A percentile compares a stretch with the other conserved stretches of the same genome.
phyloP scores from a whole-genome alignment of 2,797 vertebrate genomes.

The Scarus forsteni region DNA sequence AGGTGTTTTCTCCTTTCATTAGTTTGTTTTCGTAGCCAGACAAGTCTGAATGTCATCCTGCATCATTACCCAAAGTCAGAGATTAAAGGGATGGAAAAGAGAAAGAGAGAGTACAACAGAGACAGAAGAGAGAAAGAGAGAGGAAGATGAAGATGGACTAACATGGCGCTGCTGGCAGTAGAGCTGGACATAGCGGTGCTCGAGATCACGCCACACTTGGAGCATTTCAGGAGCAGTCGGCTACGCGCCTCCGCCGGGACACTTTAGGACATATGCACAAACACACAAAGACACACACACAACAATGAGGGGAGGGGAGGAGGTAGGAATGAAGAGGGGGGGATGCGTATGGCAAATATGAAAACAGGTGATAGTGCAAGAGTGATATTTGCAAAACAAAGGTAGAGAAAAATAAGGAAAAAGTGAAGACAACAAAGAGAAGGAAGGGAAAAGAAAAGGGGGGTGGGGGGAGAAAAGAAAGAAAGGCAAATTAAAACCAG shows the following conservation, averaged over 20 bases:
- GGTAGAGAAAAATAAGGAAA: conserved; percentile 21
- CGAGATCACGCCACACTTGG: conserved; percentile 97
- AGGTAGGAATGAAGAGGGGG: background rate
- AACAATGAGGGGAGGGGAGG: conserved; percentile 31
- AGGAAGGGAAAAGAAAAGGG: conserved; percentile 45
- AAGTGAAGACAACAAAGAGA: conserved; percentile 55
- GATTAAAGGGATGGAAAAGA: conserved; percentile 51
- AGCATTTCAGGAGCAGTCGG: conserved; percentile 96
- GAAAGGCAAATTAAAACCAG: conserved; percentile 81
- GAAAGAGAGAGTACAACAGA: conserved; percentile 11
- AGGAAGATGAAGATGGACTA: conserved; percentile 88
- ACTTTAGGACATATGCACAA: conserved; percentile 76
- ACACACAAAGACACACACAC: conserved; percentile 47
- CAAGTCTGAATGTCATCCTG: conserved; percentile 53
- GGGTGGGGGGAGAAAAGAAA: conserved; percentile 60
- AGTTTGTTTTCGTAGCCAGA: conserved; percentile 39
- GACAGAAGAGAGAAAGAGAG: conserved; percentile 12
- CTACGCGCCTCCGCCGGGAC: conserved; percentile 85
- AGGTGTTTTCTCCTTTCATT: conserved; percentile 52
- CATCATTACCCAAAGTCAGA: conserved; percentile 60
- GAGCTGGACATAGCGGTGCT: conserved; percentile 94
- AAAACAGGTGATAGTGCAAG: conserved; percentile 48
- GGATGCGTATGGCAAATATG: conserved; percentile 32
- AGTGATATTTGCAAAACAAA: conserved; percentile 52
- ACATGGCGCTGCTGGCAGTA: conserved; percentile 97